Evolutionary conservation across 2,888 invertebrate genomes (phyloP), one percentile per base, ranked within the genome.

Genomic region (Horisme vitalbata): DNA sequence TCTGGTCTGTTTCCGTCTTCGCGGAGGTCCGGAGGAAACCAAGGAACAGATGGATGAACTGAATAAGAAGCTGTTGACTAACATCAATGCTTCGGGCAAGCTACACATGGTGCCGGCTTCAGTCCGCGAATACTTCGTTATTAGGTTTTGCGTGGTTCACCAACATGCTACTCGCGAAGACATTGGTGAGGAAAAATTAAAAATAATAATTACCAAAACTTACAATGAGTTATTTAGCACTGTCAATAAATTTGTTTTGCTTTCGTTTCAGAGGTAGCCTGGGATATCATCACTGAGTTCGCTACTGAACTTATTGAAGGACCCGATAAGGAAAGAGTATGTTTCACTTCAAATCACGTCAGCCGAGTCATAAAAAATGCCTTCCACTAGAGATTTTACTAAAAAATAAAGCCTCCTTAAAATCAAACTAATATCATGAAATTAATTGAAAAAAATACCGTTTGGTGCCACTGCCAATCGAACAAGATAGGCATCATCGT

Each of bases 41-140:
- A 70, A 64, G 46, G 78, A 78, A 61, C 83, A 84, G 46, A 73
- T 81, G 23, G 89, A 90, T 47, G 94, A 95, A 65, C 71, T 97
- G 36, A 99, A 99, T 77, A 97, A 98, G 81, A 97, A 96, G 77
- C 90, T 99, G 24, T 83, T 99, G 63, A 96, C 97, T 48, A 93
- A 93, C 57, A 97, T 99, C 63, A 99, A 99, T 74, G 98, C 96
- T 48, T 97, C 98, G 3, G 99, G 98, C 8, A 96, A 95, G 78
- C 88, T 99, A 51, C 99, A 99, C 79, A 99, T 99, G 98, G 98
- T 98, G 7, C 98, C 98, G 0, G 96, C 98, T 0, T 94, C 93
- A 30, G 94, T 98, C 11, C 95, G 96, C 68, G 97, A 97, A 34
- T 94, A 94, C 65, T 98, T 95, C 75, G 96, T 97, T 35, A 97